Evolutionary conservation across 2,888 invertebrate genomes (phyloP), one percentile per base, ranked within the genome.

Genomic region (Malthinus seriepunctatus): DNA sequence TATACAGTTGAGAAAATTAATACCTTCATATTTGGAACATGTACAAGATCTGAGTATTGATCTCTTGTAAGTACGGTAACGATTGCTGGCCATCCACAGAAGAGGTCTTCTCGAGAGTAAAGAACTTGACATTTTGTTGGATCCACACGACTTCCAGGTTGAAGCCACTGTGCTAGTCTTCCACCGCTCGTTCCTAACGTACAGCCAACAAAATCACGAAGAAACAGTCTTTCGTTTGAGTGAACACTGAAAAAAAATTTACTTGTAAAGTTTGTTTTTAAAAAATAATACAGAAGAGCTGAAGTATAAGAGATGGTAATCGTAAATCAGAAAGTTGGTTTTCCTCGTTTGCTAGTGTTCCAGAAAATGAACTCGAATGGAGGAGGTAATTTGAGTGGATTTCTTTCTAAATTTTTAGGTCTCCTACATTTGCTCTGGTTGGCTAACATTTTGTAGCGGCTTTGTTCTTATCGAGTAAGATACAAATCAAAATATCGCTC

Each of bases 121-220:
- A 89, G 82, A 52, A 96, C 85, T 78, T 95, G 93, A 77, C 95
- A 95, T 73, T 90, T 89, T 60, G 85, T 78, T 0, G 96, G 93
- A 79, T 97, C 97, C 46, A 97, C 90, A 66, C 91, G 89, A 23
- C 96, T 88, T 71, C 94, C 93, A 1, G 96, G 95, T 73, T 96
- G 94, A 55, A 98, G 80, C 97, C 97, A 98, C 73, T 93, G 88
- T 0, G 97, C 96, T 65, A 98, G 81, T 51, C 97, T 85, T 3
- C 95, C 97, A 0, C 98, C 97, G 70, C 88, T 88, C 0, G 88
- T 85, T 8, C 91, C 91, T 12, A 91, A 87, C 0, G 89, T 88
- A 55, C 95, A 93, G 32, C 88, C 85, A 48, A 98, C 94, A 75
- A 97, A 93, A 76, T 97, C 97, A 57, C 92, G 87, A 51, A 97